Conservation (phyloP, 2,113 vertebrate genomes). For the Ictalurus punctatus region DNA sequence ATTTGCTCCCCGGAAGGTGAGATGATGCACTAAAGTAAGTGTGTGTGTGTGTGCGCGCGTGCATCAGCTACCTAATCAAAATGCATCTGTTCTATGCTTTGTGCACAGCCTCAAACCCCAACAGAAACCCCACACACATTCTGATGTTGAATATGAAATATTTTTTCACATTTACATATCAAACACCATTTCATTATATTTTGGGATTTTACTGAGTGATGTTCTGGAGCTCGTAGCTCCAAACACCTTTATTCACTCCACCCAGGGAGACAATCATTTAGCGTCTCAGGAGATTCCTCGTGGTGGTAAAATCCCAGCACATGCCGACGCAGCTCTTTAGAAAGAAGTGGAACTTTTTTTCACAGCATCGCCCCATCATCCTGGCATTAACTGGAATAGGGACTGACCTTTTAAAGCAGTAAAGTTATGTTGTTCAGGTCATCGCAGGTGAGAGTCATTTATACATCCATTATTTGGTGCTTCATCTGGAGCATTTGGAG, state of each 20-base stretch:
- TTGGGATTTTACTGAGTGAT: background rate
- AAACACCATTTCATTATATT: background rate
- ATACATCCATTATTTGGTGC: background rate
- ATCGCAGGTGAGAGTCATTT: background rate
- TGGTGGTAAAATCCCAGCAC: background rate
- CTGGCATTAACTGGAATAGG: background rate
- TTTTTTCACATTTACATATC: background rate
- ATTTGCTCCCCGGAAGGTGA: conserved; percentile 14
- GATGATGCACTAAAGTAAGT: background rate
- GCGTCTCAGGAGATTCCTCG: background rate
- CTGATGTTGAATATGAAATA: background rate
- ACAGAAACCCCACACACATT: background rate
- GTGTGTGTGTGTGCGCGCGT: background rate
- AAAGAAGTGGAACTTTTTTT: background rate
- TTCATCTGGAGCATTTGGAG: background rate
- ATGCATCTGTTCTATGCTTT: background rate
- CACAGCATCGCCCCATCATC: background rate
- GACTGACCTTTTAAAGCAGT: background rate
- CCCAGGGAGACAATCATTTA: background rate
- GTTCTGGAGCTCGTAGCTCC: background rate
- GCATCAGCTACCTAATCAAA: background rate
- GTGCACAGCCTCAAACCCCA: background rate
- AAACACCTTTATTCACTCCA: background rate
- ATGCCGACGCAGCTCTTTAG: background rate
- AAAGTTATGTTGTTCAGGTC: background rate